Conservation (phyloP, 2,113 vertebrate genomes). For the Climacteris rufus region DNA sequence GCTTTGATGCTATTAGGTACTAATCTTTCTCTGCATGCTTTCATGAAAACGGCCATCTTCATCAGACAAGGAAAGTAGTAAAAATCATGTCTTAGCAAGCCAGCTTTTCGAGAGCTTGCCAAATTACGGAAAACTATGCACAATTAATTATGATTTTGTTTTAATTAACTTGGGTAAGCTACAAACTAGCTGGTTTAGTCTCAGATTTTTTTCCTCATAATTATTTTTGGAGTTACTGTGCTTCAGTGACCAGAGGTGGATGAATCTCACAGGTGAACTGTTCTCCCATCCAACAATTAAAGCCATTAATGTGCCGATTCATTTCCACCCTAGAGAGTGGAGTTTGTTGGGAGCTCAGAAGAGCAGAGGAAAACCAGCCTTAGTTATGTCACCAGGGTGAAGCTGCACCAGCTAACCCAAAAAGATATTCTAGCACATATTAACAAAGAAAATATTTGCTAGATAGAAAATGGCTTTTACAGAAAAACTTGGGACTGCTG, state of each 20-base stretch:
- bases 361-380: background rate
- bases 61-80: background rate
- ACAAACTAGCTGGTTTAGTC: background rate
- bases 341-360: background rate
- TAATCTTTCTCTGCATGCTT: constrained; percentile 6
- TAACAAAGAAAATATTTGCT: background rate
- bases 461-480: background rate
- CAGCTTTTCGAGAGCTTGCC: background rate
- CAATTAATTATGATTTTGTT: background rate
- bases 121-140: background rate
- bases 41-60: constrained; percentile 23
- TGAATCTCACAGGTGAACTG: background rate
- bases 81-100: background rate
- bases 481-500: background rate
- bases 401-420: background rate
- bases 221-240: background rate
- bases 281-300: background rate
- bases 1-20: constrained; percentile 5
- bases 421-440: background rate
- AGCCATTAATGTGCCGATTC: background rate
- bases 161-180: background rate
- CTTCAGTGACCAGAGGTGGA: background rate
- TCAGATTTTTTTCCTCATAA: background rate
- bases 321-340: background rate
- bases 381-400: background rate